Evolutionary conservation across 2,797 vertebrate genomes (phyloP).

Genomic region (Naso thynnoides): DNA sequence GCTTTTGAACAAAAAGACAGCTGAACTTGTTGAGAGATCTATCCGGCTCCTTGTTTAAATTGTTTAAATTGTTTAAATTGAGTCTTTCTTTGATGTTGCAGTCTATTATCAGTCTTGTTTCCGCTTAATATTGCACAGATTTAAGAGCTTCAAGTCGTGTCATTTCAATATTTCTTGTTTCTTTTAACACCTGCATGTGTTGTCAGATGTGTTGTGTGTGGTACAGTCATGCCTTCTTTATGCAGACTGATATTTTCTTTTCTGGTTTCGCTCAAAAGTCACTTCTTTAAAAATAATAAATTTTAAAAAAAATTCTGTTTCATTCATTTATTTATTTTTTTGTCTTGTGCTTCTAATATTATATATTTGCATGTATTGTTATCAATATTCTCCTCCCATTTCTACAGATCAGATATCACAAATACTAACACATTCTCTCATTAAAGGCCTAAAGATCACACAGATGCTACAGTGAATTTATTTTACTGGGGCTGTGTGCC

Average conservation of each 20-base stretch:
- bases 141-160: background rate
- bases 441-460: constrained; percentile 16
- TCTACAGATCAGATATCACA: background rate
- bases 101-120: constrained; percentile 21
- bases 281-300: too few species aligned
- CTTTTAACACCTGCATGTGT: background rate
- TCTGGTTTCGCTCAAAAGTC: constrained; percentile 5
- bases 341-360: background rate
- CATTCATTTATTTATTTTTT: constrained; percentile 35
- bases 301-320: constrained; percentile 14
- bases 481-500: background rate
- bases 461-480: background rate
- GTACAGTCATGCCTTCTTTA: background rate
- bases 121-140: background rate
- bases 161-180: constrained; percentile 9
- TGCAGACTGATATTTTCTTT: constrained; percentile 6
- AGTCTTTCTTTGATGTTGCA: background rate
- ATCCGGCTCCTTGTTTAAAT: background rate
- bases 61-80: background rate
- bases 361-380: background rate
- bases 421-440: background rate
- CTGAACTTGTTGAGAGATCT: background rate
- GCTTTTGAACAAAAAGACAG: constrained; percentile 5
- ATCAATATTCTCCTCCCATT: background rate
- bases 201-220: too few species aligned